These are phyloP conservation scores for Oxygymnocypris stewartii DNA, from an alignment of 2,113 vertebrate genomes.

Conservation along the genomic window DNA sequence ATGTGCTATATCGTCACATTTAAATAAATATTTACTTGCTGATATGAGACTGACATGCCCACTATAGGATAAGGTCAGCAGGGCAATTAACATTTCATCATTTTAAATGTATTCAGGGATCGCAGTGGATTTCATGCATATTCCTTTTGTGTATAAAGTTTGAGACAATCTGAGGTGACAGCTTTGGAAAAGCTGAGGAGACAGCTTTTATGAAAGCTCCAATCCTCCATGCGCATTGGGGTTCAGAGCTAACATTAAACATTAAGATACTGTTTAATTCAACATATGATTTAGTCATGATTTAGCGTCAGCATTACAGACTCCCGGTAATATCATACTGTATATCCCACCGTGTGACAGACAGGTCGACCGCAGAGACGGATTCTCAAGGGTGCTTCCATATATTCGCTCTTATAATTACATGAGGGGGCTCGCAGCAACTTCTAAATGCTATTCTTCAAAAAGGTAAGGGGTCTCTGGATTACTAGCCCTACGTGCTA, in stretches of 20 bases:
- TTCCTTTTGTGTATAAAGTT: conserved; percentile 1
- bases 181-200: not conserved
- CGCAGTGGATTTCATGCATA: not conserved
- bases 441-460: not conserved
- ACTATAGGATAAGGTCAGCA: conserved; percentile 49
- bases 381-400: conserved; percentile 29
- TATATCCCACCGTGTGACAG: not conserved
- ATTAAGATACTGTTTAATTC: conserved; percentile 10
- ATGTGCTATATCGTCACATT: not conserved
- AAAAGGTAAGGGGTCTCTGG: not conserved
- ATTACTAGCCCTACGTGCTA: conserved; percentile 28
- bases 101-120: conserved; percentile 40
- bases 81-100: conserved; percentile 53
- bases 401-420: conserved; percentile 36
- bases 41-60: conserved; percentile 4
- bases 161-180: not conserved
- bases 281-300: conserved; percentile 31
- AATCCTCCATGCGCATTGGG: not conserved
- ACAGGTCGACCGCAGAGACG: not conserved
- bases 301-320: not conserved
- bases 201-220: not conserved
- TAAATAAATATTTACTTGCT: conserved; percentile 16
- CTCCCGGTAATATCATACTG: not conserved
- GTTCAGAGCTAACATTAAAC: conserved; percentile 28
- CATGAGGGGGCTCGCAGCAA: not conserved